phyloP scores from a whole-genome alignment of 2,797 vertebrate genomes.

The Knipowitschia caucasica region DNA sequence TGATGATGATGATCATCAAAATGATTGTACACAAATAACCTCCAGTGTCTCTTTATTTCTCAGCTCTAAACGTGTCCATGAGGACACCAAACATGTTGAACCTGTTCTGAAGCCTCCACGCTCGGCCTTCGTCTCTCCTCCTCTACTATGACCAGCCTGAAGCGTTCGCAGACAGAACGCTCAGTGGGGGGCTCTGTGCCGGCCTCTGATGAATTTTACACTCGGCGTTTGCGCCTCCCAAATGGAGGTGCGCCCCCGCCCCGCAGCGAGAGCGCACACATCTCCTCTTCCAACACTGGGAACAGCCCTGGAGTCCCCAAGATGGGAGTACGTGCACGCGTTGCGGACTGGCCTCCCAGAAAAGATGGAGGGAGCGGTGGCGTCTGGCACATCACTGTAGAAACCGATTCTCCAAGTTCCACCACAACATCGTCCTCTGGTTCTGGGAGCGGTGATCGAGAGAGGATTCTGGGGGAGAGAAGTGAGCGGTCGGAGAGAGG shows the following conservation, averaged over 20 bases:
- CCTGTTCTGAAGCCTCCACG: conserved; percentile 67
- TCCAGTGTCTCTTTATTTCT: conserved; percentile 17
- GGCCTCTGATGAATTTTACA: conserved; percentile 94
- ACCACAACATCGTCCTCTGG: conserved; percentile 70
- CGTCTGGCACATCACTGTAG: conserved; percentile 81
- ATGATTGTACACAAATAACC: background rate
- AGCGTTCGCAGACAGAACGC: conserved; percentile 97
- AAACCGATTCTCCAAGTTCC: conserved; percentile 77
- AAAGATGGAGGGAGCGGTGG: conserved; percentile 82
- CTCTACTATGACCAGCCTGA: conserved; percentile 94
- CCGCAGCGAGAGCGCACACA: conserved; percentile 85
- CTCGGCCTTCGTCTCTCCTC: conserved; percentile 46
- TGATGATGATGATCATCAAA: too few relatives aligned
- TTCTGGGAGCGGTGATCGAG: conserved; percentile 68
- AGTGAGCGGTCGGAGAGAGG: conserved; percentile 31
- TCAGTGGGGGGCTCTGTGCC: conserved; percentile 89
- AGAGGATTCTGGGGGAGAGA: conserved; percentile 52
- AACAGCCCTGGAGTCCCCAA: conserved; percentile 95
- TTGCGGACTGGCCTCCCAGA: conserved; percentile 96
- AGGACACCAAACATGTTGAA: conserved; percentile 56
- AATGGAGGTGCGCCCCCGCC: conserved; percentile 93
- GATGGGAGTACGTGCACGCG: conserved; percentile 96
- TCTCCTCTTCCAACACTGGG: conserved; percentile 65
- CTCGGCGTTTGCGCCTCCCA: conserved; percentile 91
- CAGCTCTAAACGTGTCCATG: conserved; percentile 57